Evolutionary conservation across 1,140 invertebrate genomes (phyloP).

Genomic region (Geopemphigus sp.): DNA sequence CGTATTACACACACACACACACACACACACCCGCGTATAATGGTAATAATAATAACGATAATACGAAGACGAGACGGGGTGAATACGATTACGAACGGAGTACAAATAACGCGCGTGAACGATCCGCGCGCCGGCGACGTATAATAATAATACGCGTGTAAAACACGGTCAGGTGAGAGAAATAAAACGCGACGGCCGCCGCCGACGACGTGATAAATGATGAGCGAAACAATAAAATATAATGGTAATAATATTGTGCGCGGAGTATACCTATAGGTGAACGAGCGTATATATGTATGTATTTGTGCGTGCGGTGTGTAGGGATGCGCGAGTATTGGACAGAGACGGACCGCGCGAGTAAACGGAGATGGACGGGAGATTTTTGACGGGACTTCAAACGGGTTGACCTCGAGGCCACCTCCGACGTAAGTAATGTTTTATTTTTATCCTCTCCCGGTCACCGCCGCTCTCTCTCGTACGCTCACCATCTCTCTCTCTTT

Average conservation of each 20-base stretch:
- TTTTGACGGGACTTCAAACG: constrained; percentile 42
- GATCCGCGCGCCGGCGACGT: too few relatives aligned
- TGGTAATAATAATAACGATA: not conserved
- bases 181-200: constrained; percentile 32
- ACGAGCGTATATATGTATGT: too few relatives aligned
- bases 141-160: too few relatives aligned
- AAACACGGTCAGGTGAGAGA: constrained; percentile 46
- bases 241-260: constrained; percentile 23
- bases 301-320: not conserved
- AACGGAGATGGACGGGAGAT: not conserved
- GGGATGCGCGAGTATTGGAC: too few relatives aligned
- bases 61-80: constrained; percentile 1
- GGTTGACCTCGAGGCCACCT: constrained; percentile 35
- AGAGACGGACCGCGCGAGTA: too few relatives aligned
- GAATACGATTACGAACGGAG: constrained; percentile 3
- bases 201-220: constrained; percentile 45
- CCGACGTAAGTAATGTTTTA: constrained; percentile 16
- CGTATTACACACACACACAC: too few relatives aligned
- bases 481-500: too few relatives aligned
- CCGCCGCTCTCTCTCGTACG: not conserved
- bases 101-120: constrained; percentile 2
- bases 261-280: too few relatives aligned
- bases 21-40: too few relatives aligned
- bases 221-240: constrained; percentile 34
- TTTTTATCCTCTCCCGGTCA: not conserved